Percentiles rank a stretch among this genome's conserved stretches.
These are phyloP conservation scores for Polietes domitor DNA, from an alignment of 2,888 invertebrate species.

Conservation along the genomic window DNA sequence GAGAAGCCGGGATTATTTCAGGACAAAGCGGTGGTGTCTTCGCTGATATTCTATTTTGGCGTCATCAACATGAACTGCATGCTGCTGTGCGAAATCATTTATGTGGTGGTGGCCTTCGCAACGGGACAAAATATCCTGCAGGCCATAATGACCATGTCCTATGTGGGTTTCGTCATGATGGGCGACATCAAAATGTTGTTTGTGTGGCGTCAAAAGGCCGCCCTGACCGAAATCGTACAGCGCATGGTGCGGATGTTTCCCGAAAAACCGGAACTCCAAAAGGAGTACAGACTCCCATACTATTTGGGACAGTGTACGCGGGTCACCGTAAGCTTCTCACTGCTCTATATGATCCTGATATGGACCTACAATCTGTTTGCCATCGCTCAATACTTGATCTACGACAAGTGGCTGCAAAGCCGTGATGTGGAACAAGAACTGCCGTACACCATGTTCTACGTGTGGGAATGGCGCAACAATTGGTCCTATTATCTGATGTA, in stretches of 20 bases:
- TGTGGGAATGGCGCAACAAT: conserved; percentile 70
- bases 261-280: conserved; percentile 41
- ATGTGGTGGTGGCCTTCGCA: conserved; percentile 60
- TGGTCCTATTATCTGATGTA: conserved; percentile 72
- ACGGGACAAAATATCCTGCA: conserved; percentile 67
- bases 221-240: conserved; percentile 61
- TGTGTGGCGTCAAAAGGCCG: conserved; percentile 61
- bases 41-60: conserved; percentile 60
- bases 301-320: conserved; percentile 68
- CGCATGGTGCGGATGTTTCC: conserved; percentile 68
- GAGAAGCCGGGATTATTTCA: not conserved
- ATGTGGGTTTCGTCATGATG: conserved; percentile 67
- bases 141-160: conserved; percentile 69
- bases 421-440: conserved; percentile 67
- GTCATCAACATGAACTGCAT: conserved; percentile 65
- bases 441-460: conserved; percentile 71
- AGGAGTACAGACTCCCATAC: conserved; percentile 59
- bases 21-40: not conserved
- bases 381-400: conserved; percentile 69
- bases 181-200: conserved; percentile 69
- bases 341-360: conserved; percentile 74
- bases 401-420: conserved; percentile 65
- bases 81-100: conserved; percentile 67
- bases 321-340: conserved; percentile 70
- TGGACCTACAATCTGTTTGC: conserved; percentile 76